Conservation (phyloP, 2,797 vertebrate species). For the Poecilia wingei region DNA sequence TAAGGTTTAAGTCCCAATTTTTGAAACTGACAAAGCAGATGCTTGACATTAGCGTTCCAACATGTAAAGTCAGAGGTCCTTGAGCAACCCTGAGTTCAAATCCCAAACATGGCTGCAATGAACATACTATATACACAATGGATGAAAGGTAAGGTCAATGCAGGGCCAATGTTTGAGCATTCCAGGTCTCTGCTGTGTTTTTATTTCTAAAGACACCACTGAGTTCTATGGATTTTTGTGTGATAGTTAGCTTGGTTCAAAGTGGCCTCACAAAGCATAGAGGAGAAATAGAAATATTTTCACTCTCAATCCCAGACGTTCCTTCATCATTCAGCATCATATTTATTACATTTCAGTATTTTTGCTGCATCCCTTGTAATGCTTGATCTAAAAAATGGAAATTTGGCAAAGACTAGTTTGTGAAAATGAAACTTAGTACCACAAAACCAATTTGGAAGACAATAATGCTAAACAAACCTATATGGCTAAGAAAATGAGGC, state of each 20-base stretch:
- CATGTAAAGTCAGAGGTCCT: neutral
- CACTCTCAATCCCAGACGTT: neutral
- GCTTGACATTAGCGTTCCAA: neutral
- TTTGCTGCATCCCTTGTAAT: neutral
- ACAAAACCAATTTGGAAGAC: conserved; percentile 28
- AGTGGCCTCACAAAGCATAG: neutral
- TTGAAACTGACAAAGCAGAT: neutral
- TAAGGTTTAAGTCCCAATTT: neutral
- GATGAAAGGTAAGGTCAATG: neutral
- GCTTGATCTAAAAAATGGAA: neutral
- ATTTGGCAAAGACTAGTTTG: neutral
- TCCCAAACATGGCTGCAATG: neutral
- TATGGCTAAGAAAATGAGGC: conserved; percentile 9
- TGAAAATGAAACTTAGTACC: neutral
- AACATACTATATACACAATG: neutral
- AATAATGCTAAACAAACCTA: conserved; percentile 24
- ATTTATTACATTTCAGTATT: neutral
- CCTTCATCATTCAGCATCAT: neutral
- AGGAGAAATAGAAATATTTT: neutral
- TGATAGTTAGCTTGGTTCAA: neutral
- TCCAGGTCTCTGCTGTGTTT: neutral
- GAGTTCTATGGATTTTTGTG: neutral
- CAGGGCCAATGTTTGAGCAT: neutral
- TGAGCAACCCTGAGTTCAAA: neutral
- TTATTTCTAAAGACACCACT: neutral